These are phyloP conservation scores for Podiceps cristatus DNA, from an alignment of 2,113 vertebrate species.

Conservation along the genomic window DNA sequence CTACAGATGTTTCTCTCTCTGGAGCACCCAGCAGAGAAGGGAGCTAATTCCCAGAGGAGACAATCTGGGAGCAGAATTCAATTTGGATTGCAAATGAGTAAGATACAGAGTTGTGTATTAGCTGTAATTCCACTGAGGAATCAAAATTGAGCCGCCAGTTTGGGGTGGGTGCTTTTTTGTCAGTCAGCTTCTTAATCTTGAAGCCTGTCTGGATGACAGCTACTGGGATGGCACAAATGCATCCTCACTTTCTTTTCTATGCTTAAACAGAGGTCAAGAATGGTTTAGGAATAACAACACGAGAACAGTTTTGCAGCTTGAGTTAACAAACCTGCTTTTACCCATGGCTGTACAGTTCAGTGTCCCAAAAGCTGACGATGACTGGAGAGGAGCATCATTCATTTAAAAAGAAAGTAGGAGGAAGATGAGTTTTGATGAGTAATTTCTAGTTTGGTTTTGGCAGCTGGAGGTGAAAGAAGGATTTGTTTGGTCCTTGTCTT, in stretches of 20 bases:
- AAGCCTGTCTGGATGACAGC: not conserved
- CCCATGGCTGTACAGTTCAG: rapidly evolving
- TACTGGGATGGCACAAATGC: not conserved
- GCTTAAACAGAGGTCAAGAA: not conserved
- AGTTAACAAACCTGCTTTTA: not conserved
- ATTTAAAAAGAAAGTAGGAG: not conserved
- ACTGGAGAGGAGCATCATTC: not conserved
- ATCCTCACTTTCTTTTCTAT: not conserved
- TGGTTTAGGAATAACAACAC: not conserved
- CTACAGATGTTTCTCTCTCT: not conserved
- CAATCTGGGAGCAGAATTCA: not conserved
- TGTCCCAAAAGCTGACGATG: not conserved
- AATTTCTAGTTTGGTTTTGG: not conserved
- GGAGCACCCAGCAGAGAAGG: not conserved
- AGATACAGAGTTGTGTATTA: not conserved
- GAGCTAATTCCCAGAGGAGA: not conserved
- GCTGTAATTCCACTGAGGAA: not conserved
- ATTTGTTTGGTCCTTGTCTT: not conserved
- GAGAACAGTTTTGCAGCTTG: not conserved
- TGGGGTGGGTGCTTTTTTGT: not conserved
- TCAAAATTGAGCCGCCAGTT: not conserved
- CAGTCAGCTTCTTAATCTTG: not conserved
- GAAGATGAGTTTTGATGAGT: not conserved
- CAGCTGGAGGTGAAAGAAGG: not conserved
- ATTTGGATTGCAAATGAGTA: not conserved